Percentiles rank a stretch among this genome's conserved stretches.
Evolutionary conservation across 2,113 vertebrate species (phyloP).

Genomic region (Hylia prasina): DNA sequence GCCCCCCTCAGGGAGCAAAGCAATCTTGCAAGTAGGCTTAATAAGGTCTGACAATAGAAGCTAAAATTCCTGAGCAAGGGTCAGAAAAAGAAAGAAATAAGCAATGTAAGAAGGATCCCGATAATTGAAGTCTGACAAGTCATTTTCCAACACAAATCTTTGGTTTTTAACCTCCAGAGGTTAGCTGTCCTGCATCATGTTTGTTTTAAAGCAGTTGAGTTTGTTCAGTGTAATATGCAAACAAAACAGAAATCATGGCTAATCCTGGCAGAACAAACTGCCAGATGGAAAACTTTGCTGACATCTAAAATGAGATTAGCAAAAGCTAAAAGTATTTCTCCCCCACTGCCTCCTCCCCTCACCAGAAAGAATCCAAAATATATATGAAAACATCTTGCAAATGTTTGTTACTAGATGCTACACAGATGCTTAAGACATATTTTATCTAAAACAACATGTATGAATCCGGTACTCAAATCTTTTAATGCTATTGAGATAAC

Average conservation of each 20-base stretch:
- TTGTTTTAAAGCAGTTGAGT: not conserved
- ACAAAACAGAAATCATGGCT: not conserved
- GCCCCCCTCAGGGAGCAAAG: not conserved
- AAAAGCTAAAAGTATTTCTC: not conserved
- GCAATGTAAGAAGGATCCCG: not conserved
- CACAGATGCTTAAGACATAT: not conserved
- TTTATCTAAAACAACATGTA: not conserved
- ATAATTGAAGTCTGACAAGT: not conserved
- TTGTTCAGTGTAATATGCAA: not conserved
- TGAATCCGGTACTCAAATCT: not conserved
- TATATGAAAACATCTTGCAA: not conserved
- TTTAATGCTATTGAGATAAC: not conserved
- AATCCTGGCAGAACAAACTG: not conserved
- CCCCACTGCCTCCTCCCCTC: rapidly evolving
- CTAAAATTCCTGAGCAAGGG: not conserved
- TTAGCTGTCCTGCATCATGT: not conserved
- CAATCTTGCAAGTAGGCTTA: not conserved
- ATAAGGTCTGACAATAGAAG: not conserved
- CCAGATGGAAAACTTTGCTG: not conserved
- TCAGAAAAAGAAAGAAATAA: not conserved
- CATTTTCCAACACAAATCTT: not conserved
- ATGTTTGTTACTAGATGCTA: not conserved
- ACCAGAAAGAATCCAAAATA: not conserved
- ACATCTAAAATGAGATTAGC: not conserved
- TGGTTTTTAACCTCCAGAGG: not conserved